These are phyloP conservation scores for Onchidella celtica DNA, from an alignment of 2,888 invertebrate species.

Conservation along the genomic window DNA sequence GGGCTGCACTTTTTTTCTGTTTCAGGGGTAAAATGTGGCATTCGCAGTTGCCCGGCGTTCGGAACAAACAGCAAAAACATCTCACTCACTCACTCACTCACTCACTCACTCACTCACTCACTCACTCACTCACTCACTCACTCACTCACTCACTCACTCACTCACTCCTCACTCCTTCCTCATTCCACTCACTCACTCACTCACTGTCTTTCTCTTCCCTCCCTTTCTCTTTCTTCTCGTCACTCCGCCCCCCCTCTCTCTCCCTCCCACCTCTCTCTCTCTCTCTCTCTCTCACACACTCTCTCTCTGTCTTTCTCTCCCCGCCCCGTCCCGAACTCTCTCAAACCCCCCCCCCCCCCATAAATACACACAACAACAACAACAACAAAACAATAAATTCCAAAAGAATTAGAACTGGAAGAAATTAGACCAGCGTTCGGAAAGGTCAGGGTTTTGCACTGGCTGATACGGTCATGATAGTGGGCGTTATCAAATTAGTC, in stretches of 20 bases:
- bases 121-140: conserved; percentile 9
- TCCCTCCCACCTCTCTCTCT: background rate
- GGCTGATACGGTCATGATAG: no score
- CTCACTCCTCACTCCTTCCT: background rate
- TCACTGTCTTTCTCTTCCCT: background rate
- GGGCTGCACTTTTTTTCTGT: no score
- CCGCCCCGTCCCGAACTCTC: no score
- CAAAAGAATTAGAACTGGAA: no score
- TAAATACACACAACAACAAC: no score
- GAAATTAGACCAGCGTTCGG: no score
- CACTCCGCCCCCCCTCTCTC: background rate
- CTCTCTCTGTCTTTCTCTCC: conserved; percentile 3
- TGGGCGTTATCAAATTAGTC: no score
- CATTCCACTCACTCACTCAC: background rate
- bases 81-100: conserved; percentile 25
- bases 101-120: conserved; percentile 29
- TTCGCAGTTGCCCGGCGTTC: no score
- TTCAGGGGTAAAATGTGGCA: no score
- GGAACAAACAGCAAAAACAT: no score
- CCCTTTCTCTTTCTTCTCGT: background rate
- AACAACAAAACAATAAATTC: no score
- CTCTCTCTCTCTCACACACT: background rate
- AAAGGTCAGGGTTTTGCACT: no score
- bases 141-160: conserved; percentile 21
- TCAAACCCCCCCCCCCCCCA: background rate